These are phyloP conservation scores for Drosophila longiperda DNA, from an alignment of 2,888 invertebrate genomes.

Conservation along the genomic window DNA sequence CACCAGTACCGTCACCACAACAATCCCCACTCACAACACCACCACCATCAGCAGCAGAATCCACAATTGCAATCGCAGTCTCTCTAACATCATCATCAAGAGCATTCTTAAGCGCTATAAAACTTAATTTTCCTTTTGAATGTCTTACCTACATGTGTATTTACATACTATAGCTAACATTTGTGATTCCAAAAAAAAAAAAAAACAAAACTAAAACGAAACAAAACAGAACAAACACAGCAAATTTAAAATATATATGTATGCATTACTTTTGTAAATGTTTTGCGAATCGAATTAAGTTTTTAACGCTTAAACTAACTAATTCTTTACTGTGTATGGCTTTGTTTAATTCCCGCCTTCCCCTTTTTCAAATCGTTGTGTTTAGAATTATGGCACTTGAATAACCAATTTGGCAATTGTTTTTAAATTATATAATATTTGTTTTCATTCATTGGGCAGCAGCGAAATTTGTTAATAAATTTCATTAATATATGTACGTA, in stretches of 20 bases:
- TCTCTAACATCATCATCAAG: slow-evolving; percentile 63
- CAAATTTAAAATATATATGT: slow-evolving; percentile 28
- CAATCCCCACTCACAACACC: slow-evolving; percentile 14
- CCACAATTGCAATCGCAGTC: slow-evolving; percentile 64
- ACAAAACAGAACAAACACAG: slow-evolving; percentile 45
- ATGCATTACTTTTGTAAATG: slow-evolving; percentile 43
- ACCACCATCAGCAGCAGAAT: slow-evolving; percentile 41
- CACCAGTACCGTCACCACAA: slow-evolving; percentile 50
- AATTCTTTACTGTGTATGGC: slow-evolving; percentile 47
- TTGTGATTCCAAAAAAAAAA: slow-evolving; percentile 74
- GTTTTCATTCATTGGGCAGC: slow-evolving; percentile 70
- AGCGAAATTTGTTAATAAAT: slow-evolving; percentile 62
- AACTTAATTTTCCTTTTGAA: slow-evolving; percentile 70
- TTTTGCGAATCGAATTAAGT: slow-evolving; percentile 63
- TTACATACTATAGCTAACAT: slow-evolving; percentile 78
- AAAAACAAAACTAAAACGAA: slow-evolving; percentile 32
- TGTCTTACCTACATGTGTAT: slow-evolving; percentile 79
- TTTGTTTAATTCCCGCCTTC: slow-evolving; percentile 46
- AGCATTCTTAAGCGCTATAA: slow-evolving; percentile 68
- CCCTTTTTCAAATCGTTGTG: slow-evolving; percentile 44
- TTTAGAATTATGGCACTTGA: slow-evolving; percentile 42
- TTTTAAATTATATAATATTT: slow-evolving; percentile 46
- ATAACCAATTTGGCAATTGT: slow-evolving; percentile 66
- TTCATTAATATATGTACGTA: slow-evolving; percentile 28
- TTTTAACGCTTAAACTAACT: slow-evolving; percentile 58